phyloP scores from a whole-genome alignment of 2,888 invertebrate genomes.

The Willowsia nigromaculata region DNA sequence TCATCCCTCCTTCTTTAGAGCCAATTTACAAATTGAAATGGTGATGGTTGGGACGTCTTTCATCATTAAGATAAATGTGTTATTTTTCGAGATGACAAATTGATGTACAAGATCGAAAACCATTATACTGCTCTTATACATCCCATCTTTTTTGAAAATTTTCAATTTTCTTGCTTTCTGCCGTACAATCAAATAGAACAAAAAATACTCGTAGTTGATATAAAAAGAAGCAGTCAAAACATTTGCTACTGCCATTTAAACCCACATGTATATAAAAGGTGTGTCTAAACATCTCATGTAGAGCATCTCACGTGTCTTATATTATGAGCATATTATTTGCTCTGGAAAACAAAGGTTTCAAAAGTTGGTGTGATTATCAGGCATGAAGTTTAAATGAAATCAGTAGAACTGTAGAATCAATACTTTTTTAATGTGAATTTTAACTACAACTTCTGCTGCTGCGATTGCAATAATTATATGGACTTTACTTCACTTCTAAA shows the following conservation, averaged over 20 bases:
- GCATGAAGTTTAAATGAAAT: conserved; percentile 25
- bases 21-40: conserved; percentile 59
- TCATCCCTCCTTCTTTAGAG: conserved; percentile 19
- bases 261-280: conserved; percentile 34
- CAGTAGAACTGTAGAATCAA: conserved; percentile 6
- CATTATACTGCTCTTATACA: neutral
- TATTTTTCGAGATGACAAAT: conserved; percentile 49
- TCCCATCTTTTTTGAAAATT: neutral
- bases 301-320: neutral
- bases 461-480: neutral
- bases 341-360: neutral
- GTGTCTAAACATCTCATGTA: neutral
- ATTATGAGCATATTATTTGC: neutral
- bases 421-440: neutral
- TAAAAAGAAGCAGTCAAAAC: conserved; percentile 6
- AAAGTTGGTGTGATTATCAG: neutral
- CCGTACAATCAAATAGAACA: neutral
- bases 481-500: conserved; percentile 13
- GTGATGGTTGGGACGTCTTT: conserved; percentile 43
- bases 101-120: conserved; percentile 11
- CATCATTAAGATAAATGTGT: conserved; percentile 54
- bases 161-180: neutral
- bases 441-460: neutral
- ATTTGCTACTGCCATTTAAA: neutral
- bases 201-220: neutral